Conservation (phyloP, 1,140 invertebrate genomes). For the Ptiloglossa arizonensis region DNA sequence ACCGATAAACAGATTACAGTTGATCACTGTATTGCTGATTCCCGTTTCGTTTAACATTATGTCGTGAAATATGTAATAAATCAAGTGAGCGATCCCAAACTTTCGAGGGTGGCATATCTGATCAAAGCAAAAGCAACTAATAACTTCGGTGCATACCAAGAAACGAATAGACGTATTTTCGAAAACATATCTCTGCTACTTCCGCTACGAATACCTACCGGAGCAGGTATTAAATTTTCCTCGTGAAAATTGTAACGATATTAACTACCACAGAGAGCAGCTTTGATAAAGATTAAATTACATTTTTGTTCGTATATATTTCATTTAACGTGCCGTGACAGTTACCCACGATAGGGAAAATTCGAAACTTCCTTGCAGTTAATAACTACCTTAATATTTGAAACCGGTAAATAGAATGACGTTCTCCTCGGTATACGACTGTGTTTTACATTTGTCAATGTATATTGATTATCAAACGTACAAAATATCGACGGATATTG, state of each 20-base stretch:
- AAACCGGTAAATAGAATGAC: neutral
- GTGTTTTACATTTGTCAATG: neutral
- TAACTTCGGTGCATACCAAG: too few relatives aligned
- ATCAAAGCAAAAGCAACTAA: too few relatives aligned
- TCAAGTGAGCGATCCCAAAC: too few relatives aligned
- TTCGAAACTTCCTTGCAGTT: slow-evolving; percentile 17
- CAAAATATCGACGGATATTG: too few relatives aligned
- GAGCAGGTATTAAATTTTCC: slow-evolving; percentile 7
- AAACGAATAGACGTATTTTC: neutral
- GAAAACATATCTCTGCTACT: neutral
- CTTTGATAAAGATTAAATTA: slow-evolving; percentile 36
- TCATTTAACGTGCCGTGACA: slow-evolving; percentile 6
- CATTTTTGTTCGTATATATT: slow-evolving; percentile 13
- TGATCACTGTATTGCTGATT: too few relatives aligned
- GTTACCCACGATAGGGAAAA: neutral
- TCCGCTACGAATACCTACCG: neutral
- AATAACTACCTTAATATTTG: slow-evolving; percentile 17
- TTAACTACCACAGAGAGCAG: neutral
- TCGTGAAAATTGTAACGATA: slow-evolving; percentile 6
- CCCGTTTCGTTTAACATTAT: too few relatives aligned
- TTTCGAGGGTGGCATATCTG: too few relatives aligned
- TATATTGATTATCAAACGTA: too few relatives aligned
- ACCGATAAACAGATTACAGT: too few relatives aligned
- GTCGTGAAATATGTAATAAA: too few relatives aligned
- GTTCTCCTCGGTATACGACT: neutral